phyloP scores from a whole-genome alignment of 2,888 invertebrate genomes.

The Octonoba sinensis region DNA sequence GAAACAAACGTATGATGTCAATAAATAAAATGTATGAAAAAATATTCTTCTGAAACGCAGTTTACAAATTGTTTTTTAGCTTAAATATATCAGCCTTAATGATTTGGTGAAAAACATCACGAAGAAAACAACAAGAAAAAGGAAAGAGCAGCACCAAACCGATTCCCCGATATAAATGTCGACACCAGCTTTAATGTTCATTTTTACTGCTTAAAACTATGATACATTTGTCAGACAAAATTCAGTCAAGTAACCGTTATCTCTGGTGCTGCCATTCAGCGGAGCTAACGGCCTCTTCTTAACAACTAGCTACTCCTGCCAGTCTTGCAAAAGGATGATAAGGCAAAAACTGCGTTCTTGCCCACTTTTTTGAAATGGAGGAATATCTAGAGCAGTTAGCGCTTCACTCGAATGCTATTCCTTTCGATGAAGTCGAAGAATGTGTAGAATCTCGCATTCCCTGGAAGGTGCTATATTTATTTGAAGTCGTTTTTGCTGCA shows the following conservation, averaged over 20 bases:
- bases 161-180: conserved; percentile 20
- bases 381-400: conserved; percentile 19
- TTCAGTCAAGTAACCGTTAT: conserved; percentile 26
- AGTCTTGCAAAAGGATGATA: conserved; percentile 41
- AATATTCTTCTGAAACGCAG: no score
- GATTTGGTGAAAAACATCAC: neutral
- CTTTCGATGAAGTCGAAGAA: conserved; percentile 4
- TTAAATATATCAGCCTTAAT: no score
- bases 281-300: conserved; percentile 17
- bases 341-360: conserved; percentile 13
- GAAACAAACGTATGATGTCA: no score
- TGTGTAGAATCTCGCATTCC: conserved; percentile 6
- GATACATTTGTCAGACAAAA: conserved; percentile 40
- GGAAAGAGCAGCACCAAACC: neutral
- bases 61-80: no score
- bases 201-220: conserved; percentile 40
- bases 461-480: conserved; percentile 5
- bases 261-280: conserved; percentile 32
- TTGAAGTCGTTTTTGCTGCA: neutral
- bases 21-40: no score
- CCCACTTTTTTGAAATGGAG: conserved; percentile 15
- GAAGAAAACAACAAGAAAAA: neutral
- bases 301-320: conserved; percentile 26
- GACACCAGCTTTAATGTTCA: conserved; percentile 16
- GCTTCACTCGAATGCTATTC: conserved; percentile 20